A percentile compares a stretch with the other conserved stretches of the same genome.
Evolutionary conservation across 2,888 invertebrate genomes (phyloP).

Genomic region (Poecilus cupreus): DNA sequence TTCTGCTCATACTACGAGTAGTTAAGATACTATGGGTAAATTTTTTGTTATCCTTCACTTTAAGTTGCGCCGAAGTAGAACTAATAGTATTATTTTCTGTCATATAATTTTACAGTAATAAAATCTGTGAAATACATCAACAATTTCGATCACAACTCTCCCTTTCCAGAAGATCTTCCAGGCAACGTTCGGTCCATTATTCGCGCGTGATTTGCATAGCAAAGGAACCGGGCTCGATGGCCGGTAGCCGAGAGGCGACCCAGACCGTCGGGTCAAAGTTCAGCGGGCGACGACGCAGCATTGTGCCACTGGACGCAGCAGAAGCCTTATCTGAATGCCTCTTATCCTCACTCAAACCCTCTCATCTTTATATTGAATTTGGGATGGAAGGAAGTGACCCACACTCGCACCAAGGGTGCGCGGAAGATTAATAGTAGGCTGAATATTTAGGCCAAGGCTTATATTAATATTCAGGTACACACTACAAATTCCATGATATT

Average conservation of each 20-base stretch:
- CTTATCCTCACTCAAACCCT: conserved; percentile 40
- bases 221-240: conserved; percentile 11
- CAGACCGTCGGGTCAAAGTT: conserved; percentile 46
- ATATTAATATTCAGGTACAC: neutral
- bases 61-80: too few species aligned
- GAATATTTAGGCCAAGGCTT: neutral
- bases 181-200: neutral
- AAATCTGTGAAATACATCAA: too few species aligned
- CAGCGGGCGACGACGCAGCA: conserved; percentile 39
- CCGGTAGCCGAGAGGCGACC: neutral
- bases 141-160: too few species aligned
- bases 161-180: too few species aligned
- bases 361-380: conserved; percentile 53
- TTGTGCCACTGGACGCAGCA: conserved; percentile 20
- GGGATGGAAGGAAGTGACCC: conserved; percentile 23
- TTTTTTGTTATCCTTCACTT: too few species aligned
- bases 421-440: neutral
- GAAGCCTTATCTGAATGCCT: conserved; percentile 33
- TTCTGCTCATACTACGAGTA: too few species aligned
- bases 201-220: conserved; percentile 53
- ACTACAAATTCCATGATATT: too few species aligned
- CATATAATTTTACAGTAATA: too few species aligned
- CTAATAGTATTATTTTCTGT: too few species aligned
- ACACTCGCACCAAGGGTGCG: neutral
- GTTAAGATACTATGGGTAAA: too few species aligned